These are phyloP conservation scores for Eriocheir sinensis DNA, from an alignment of 1,140 invertebrate genomes.

Conservation along the genomic window DNA sequence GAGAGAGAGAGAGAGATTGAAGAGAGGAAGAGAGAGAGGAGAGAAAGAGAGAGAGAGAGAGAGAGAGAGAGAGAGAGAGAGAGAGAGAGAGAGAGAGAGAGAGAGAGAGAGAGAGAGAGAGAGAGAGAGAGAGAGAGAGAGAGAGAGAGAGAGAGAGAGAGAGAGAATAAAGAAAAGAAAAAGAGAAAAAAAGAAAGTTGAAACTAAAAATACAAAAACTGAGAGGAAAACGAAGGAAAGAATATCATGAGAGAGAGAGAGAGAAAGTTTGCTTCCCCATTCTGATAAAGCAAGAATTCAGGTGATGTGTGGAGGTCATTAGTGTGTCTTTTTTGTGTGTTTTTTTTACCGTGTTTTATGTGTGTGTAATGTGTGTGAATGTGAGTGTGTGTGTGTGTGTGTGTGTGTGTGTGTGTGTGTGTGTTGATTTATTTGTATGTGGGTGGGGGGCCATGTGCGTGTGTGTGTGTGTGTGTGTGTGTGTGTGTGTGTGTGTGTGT, in stretches of 20 bases:
- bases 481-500: too few relatives aligned
- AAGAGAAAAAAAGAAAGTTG: constrained; percentile 18
- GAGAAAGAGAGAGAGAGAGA: background rate
- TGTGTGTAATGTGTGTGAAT: background rate
- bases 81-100: background rate
- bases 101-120: constrained; percentile 4
- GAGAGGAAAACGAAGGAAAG: too few relatives aligned
- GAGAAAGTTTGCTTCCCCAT: background rate
- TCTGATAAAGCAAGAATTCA: background rate
- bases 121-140: background rate
- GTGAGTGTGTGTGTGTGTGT: background rate
- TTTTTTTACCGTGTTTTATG: too few relatives aligned
- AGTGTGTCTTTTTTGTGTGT: too few relatives aligned
- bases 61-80: background rate
- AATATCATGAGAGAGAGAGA: constrained; percentile 20
- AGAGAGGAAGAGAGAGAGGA: background rate
- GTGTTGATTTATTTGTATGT: too few relatives aligned
- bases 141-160: background rate
- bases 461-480: too few relatives aligned
- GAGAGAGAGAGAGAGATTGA: background rate
- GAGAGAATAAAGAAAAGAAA: background rate
- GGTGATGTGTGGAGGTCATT: background rate
- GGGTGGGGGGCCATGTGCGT: too few relatives aligned
- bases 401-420: too few relatives aligned
- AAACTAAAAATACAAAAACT: too few relatives aligned